Evolutionary conservation across 2,113 vertebrate genomes (phyloP), one percentile per base, ranked within the genome.

Genomic region (Herpetotheres cachinnans): DNA sequence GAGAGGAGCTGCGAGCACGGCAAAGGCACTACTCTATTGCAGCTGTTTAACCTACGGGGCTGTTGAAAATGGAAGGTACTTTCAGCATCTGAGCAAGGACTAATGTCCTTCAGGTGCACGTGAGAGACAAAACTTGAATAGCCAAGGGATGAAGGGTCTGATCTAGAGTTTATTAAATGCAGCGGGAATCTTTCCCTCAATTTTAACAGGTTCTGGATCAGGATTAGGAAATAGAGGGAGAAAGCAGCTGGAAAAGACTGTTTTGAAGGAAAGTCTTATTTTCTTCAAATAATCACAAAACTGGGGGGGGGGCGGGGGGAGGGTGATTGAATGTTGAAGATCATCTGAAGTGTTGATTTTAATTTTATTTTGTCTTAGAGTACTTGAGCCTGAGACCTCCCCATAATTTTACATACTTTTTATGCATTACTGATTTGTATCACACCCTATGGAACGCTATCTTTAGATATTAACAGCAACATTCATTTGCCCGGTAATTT

Each of bases 281-380:
- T 40, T 62, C 32, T 76, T 80, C 47, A 61, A 54, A 38, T 47
- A 65, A 34, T 62, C 22, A 36, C 25, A 70, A n/a, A 67, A 74
- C 4, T 16, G 67, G 16, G 0, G 12, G 7, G 2, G 40, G 12
- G 3, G 9, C 4, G 13, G 67, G 16, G 0, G 12, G 7, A 2
- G 40, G 12, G 3, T 8, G 71, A 36, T 11, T 66, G 50, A 74
- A 71, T 44, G 21, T 3, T 46, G 16, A 82, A 21, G 15, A 19
- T 78, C 5, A 50, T 20, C 32, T 71, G 18, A 88, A 80, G 6
- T 47, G 30, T 65, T 21, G 17, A 30, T 56, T 85, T 90, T 95
- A 69, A 21, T n/a, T 74, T 10, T 10, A 20, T 46, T 73, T 54
- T 79, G 44, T 44, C 25, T 88, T 74, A 26, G 34, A 90, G 22